Evolutionary conservation across 2,888 invertebrate species (phyloP), one percentile per base, ranked within the genome.

Genomic region (Hedya salicella): DNA sequence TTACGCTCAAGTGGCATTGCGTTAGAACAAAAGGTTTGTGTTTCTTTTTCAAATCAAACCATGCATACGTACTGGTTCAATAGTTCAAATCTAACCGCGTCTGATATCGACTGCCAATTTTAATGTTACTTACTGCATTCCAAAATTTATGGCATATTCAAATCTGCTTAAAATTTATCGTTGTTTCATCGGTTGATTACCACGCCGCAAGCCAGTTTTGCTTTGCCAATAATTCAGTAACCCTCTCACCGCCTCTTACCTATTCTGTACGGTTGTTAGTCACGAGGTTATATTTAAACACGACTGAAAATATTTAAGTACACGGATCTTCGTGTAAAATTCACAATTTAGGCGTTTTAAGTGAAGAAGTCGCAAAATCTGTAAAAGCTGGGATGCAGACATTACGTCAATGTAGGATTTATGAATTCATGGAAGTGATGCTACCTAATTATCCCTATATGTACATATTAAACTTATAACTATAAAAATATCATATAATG

Each of bases 231-330:
- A 54, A 54, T 54, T 62, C 39, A 30, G 17, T 40, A 4, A 63
- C 48, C 54, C 62, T 40, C 48, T 63, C 30, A 56, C 54, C 54
- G 39, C 19, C 42, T 62, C 32, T 61, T 39, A 54, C 19, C 32
- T 39, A 54, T 54, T 48, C 3, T 16, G 21, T 54, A 53, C 25
- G 62, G 62, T 62, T 48, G 48, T 62, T 44, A 52, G 19, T 11
- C 44, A 62, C 52, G 52, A 62, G 60, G 19, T 40, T 42, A 40
- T 11, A 9, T 25, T 16, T 50, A 42, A 52, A 56, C 21, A 25
- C 11, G 25, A 16, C 42, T 42, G 6, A 39, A 25, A 54, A 42
- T 2, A 54, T 19, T 42, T 3, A 44, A 19, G 13, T 44, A 44
- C 17, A 17, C 17, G 8, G 16, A 16, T 42, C 42, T 21, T 21